Conservation (phyloP, 1,140 invertebrate genomes). For the Calephelis virginiensis region DNA sequence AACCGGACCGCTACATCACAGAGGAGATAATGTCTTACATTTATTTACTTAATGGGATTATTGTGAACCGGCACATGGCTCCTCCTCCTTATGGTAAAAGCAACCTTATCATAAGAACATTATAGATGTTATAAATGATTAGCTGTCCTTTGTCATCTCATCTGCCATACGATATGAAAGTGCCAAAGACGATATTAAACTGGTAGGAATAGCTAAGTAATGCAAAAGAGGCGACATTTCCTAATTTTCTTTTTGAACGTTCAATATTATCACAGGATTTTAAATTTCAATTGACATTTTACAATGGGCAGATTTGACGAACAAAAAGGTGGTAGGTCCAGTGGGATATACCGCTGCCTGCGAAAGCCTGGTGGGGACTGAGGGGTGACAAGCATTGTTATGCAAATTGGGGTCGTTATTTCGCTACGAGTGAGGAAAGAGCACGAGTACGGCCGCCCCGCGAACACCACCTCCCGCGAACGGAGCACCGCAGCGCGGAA, state of each 20-base stretch:
- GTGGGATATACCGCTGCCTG: slow-evolving; percentile 65
- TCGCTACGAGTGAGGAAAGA: slow-evolving; percentile 75
- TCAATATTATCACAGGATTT: slow-evolving; percentile 34
- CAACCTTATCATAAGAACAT: too few species aligned
- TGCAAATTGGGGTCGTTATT: slow-evolving; percentile 78
- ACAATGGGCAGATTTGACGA: slow-evolving; percentile 57
- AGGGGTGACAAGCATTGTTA: slow-evolving; percentile 78
- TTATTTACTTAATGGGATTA: too few species aligned
- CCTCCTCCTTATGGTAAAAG: too few species aligned
- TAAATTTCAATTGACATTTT: slow-evolving; percentile 51
- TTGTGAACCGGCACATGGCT: too few species aligned
- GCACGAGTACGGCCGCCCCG: slow-evolving; percentile 64
- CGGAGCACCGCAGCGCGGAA: slow-evolving; percentile 60
- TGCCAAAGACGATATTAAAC: background rate
- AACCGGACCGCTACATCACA: too few species aligned
- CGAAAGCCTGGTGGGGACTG: slow-evolving; percentile 72
- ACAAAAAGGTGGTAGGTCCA: slow-evolving; percentile 65
- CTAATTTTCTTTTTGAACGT: slow-evolving; percentile 34
- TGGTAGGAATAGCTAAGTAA: background rate
- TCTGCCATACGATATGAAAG: too few species aligned
- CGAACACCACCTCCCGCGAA: slow-evolving; percentile 51
- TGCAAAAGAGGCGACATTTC: background rate
- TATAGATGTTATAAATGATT: too few species aligned
- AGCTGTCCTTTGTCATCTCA: too few species aligned
- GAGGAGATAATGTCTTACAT: too few species aligned